Base-by-base conservation (phyloP, 2,113 vertebrate species). In the Phyllopteryx taeniolatus region DNA sequence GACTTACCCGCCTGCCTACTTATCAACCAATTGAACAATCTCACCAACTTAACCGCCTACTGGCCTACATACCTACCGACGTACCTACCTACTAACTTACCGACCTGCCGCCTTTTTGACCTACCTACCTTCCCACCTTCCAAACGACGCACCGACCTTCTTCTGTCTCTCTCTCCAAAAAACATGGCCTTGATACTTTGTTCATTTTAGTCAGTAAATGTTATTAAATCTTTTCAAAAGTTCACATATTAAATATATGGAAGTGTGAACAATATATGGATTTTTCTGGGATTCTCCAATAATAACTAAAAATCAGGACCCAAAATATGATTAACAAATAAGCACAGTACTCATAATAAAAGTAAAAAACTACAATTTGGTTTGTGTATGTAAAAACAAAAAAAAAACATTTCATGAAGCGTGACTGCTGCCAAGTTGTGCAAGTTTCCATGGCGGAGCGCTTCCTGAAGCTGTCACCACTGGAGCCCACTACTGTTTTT, bases 391-490 rank as follows among this genome's bases (percentile, higher is more conserved):
- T 2, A 27, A 47, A 27, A 65, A 27, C 35, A 20, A 19, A 39
- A 62, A 62, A 2, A 31, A 2, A 63, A 60, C 12, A 60, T 60
- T 42, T 63, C 31, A 66, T 66, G 64, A 66, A 46, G 64, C 64
- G 7, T 31, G 43, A 17, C 35, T 47, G 44, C 43, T 66, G 64
- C 64, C 64, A 66, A 66, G 43, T 49, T 47, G 64, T 47, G 64
- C 64, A 66, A 66, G n/a, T 66, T 66, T 66, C 64, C 64, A 66
- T 66, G 64, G 64, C 22, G 39, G 64, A 66, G 64, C 14, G 22
- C 64, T 66, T 66, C 64, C 64, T 66, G 64, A 66, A 66, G 64
- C 64, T 66, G 44, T 66, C 64, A 66, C 17, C 64, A 66, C 64
- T 47, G 43, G 44, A 47, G 27, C 22, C 64, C 64, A 66, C 44